Conservation (phyloP, 2,113 vertebrate genomes). For the Leucopternis melanops region DNA sequence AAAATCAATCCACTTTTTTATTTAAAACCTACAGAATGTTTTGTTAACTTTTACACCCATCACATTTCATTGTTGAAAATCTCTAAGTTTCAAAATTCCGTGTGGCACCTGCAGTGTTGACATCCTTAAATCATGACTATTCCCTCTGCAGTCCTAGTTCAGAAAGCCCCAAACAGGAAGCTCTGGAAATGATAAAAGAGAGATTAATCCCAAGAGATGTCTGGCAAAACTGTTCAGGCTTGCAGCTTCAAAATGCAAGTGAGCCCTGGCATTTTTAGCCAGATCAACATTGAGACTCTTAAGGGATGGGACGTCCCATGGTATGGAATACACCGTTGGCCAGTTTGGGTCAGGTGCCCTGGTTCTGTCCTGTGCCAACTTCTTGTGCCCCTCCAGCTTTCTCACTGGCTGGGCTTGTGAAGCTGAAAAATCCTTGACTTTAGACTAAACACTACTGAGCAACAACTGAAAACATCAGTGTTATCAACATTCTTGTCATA, state of each 20-base stretch:
- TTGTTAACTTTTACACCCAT: neutral
- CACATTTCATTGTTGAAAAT: neutral
- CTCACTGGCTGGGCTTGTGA: too few relatives aligned
- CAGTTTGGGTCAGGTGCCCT: too few relatives aligned
- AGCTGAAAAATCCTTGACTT: too few relatives aligned
- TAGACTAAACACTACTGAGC: too few relatives aligned
- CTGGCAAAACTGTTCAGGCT: neutral
- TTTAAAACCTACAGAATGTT: neutral
- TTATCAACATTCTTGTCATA: too few relatives aligned
- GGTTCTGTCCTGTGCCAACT: too few relatives aligned
- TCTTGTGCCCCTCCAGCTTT: too few relatives aligned
- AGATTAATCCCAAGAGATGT: neutral
- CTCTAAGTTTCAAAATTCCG: neutral
- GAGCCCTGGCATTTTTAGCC: neutral
- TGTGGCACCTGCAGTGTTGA: neutral
- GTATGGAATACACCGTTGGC: too few relatives aligned
- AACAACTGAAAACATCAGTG: too few relatives aligned
- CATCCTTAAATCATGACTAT: neutral
- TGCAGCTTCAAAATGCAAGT: neutral
- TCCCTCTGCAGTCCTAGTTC: neutral
- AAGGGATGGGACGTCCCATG: too few relatives aligned
- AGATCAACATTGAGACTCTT: neutral
- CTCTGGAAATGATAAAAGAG: neutral
- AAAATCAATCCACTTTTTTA: neutral
- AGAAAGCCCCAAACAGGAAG: neutral